These are phyloP conservation scores for Drosophila auraria DNA, from an alignment of 1,140 invertebrate genomes.

Conservation along the genomic window DNA sequence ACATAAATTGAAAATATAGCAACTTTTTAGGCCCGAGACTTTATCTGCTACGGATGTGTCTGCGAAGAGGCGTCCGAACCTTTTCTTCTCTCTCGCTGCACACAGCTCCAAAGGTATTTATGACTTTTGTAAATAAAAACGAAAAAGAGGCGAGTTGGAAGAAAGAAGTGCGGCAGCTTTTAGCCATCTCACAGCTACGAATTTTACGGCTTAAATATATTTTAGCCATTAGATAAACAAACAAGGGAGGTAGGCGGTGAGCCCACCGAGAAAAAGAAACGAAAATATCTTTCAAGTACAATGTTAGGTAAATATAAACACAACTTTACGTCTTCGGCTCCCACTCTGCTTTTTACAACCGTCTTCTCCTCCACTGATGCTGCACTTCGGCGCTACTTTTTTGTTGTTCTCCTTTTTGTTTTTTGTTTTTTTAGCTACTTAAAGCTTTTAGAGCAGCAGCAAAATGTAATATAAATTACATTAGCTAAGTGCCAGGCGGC, in stretches of 20 bases:
- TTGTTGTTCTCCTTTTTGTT: slow-evolving; percentile 33
- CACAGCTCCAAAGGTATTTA: slow-evolving; percentile 62
- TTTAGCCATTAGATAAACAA: slow-evolving; percentile 84
- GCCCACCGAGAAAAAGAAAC: slow-evolving; percentile 50
- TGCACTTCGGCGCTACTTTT: slow-evolving; percentile 62
- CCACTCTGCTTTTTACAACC: slow-evolving; percentile 41
- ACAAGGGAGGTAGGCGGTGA: slow-evolving; percentile 38
- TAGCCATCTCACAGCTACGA: slow-evolving; percentile 60
- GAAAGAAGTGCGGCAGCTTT: slow-evolving; percentile 53
- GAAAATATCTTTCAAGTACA: slow-evolving; percentile 84
- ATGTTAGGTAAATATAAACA: slow-evolving; percentile 85
- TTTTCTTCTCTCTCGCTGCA: slow-evolving; percentile 16
- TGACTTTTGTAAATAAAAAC: slow-evolving; percentile 69
- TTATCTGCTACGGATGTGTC: slow-evolving; percentile 32
- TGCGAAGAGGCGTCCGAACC: slow-evolving; percentile 22
- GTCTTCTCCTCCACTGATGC: slow-evolving; percentile 19
- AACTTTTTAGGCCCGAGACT: slow-evolving; percentile 52
- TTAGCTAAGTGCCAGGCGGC: slow-evolving; percentile 83
- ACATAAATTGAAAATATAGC: slow-evolving; percentile 80
- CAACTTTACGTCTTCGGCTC: slow-evolving; percentile 57
- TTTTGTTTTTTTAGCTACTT: slow-evolving; percentile 64
- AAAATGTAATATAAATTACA: slow-evolving; percentile 84
- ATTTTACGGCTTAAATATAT: slow-evolving; percentile 82
- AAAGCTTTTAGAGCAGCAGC: slow-evolving; percentile 79
- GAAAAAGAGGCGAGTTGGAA: slow-evolving; percentile 4